Evolutionary conservation across 2,888 invertebrate species (phyloP).

Genomic region (Escarpia spicata): DNA sequence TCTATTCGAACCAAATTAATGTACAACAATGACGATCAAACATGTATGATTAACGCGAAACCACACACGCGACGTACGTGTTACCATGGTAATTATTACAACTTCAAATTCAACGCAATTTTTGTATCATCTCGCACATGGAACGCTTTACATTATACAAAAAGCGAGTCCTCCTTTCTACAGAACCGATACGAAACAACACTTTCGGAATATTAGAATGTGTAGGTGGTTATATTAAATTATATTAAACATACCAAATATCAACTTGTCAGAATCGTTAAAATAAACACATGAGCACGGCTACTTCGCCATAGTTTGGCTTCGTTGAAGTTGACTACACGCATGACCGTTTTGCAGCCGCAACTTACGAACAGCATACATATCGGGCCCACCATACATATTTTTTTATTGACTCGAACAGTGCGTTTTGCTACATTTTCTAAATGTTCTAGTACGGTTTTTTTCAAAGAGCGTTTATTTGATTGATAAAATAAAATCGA

Average conservation of each 20-base stretch:
- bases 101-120: not conserved
- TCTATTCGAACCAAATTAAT: not conserved
- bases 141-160: not conserved
- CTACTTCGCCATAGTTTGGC: not conserved
- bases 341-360: not conserved
- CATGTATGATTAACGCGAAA: not conserved
- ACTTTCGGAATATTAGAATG: not conserved
- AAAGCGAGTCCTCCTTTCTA: not conserved
- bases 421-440: not conserved
- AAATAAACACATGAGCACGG: not conserved
- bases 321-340: conserved; percentile 13
- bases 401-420: too few relatives aligned
- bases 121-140: not conserved
- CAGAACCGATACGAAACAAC: not conserved
- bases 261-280: not conserved
- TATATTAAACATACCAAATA: not conserved
- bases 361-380: not conserved
- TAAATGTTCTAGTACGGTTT: not conserved
- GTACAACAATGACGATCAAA: not conserved
- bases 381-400: not conserved
- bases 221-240: not conserved
- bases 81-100: conserved; percentile 16
- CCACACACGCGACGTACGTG: not conserved
- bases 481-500: not conserved
- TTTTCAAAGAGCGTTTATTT: not conserved